Conservation (phyloP, 2,888 invertebrate genomes). For the Pyrrhia umbra region DNA sequence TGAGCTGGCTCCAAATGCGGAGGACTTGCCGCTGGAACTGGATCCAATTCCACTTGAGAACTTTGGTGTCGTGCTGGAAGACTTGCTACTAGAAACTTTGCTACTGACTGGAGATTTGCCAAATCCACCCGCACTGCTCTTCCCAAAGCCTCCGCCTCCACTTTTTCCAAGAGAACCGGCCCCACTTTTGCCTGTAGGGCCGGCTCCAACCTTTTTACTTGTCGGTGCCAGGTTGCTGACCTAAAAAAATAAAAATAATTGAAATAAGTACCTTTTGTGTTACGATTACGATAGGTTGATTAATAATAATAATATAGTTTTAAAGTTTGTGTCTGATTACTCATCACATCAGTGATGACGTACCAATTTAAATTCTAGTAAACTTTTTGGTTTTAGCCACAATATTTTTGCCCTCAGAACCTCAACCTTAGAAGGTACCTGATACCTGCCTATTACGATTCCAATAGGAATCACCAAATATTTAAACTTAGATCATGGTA, state of each 20-base stretch:
- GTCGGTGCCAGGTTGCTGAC: constrained; percentile 75
- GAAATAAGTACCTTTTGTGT: neutral
- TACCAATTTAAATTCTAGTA: too few relatives aligned
- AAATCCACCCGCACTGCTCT: constrained; percentile 29
- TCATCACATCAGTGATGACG: too few relatives aligned
- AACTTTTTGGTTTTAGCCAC: too few relatives aligned
- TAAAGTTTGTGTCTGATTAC: too few relatives aligned
- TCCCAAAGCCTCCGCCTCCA: constrained; percentile 4
- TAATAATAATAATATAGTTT: too few relatives aligned
- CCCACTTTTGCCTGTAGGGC: constrained; percentile 75
- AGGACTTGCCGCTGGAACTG: constrained; percentile 51
- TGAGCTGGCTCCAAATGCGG: constrained; percentile 55
- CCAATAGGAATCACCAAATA: too few relatives aligned
- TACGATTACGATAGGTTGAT: too few relatives aligned
- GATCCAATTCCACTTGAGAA: constrained; percentile 50
- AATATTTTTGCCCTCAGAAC: too few relatives aligned
- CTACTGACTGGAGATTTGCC: constrained; percentile 48
- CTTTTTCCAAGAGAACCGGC: constrained; percentile 64
- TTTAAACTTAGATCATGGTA: too few relatives aligned
- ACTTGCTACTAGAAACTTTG: constrained; percentile 47
- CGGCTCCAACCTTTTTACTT: constrained; percentile 72
- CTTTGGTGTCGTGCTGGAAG: constrained; percentile 45
- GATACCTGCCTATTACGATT: too few relatives aligned
- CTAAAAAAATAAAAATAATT: constrained; percentile 37
- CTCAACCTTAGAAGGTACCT: too few relatives aligned